phyloP scores from a whole-genome alignment of 2,113 vertebrate species.

The Riparia riparia region DNA sequence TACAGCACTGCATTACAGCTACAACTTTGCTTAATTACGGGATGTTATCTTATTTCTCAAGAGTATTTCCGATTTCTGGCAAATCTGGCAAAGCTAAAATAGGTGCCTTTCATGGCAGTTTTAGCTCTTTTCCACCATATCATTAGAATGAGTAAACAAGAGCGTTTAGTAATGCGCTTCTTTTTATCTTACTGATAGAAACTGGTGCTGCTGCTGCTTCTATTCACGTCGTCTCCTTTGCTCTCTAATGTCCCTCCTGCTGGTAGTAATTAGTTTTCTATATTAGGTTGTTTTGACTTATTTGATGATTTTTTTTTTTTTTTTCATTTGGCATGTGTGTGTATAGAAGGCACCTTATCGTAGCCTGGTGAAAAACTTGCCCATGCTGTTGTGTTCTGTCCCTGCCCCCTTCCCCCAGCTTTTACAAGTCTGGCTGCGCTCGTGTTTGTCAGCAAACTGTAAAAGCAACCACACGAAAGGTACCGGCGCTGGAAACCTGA shows the following conservation, averaged over 20 bases:
- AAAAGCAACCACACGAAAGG: background rate
- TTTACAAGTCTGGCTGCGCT: background rate
- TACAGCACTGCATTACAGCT: rapidly evolving
- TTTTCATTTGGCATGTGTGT: constrained; percentile 22
- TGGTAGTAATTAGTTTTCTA: constrained; percentile 71
- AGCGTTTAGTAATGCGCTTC: background rate
- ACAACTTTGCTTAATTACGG: background rate
- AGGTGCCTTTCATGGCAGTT: background rate
- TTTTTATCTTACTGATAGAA: constrained; percentile 42
- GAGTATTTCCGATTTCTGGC: background rate
- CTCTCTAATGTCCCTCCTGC: constrained; percentile 63
- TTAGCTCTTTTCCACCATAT: background rate
- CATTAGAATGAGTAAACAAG: constrained; percentile 35
- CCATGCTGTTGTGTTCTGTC: background rate
- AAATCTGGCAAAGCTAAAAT: background rate
- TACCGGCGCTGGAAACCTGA: background rate
- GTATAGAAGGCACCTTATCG: background rate
- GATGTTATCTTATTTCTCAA: background rate
- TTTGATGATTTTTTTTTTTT: constrained; percentile 38
- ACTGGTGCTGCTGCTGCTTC: constrained; percentile 18
- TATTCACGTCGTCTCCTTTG: constrained; percentile 34
- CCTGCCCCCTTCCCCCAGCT: background rate
- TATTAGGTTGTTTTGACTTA: constrained; percentile 66
- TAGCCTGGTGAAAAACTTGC: constrained; percentile 30
- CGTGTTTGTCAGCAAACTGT: background rate